A percentile compares a stretch with the other conserved stretches of the same genome.
phyloP scores from a whole-genome alignment of 2,888 invertebrate species.

The Prosapia bicincta region DNA sequence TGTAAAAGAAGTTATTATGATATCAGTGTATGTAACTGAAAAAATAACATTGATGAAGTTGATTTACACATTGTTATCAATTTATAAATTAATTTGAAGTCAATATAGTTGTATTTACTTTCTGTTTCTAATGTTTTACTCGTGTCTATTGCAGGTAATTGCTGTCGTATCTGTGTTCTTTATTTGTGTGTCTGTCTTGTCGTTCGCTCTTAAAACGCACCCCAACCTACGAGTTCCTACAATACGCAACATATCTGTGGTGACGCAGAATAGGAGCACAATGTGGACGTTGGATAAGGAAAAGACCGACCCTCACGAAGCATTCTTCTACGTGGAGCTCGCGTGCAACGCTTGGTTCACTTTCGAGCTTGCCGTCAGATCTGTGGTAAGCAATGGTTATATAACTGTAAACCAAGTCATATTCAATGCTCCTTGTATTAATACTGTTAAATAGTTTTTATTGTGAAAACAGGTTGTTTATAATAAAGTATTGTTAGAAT shows the following conservation, averaged over 20 bases:
- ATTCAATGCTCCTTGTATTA: not conserved
- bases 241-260: conserved; percentile 37
- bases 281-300: conserved; percentile 43
- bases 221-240: conserved; percentile 72
- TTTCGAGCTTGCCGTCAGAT: conserved; percentile 82
- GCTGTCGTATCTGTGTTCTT: conserved; percentile 92
- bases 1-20: no score
- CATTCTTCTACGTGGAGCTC: conserved; percentile 90
- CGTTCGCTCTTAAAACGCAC: conserved; percentile 95
- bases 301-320: conserved; percentile 56
- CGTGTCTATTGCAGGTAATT: conserved; percentile 66
- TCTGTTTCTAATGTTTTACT: no score
- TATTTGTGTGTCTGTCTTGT: conserved; percentile 92
- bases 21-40: no score
- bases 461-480: no score
- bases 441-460: not conserved
- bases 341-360: conserved; percentile 97
- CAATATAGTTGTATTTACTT: no score
- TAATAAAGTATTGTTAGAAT: no score
- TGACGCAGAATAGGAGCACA: conserved; percentile 35
- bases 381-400: conserved; percentile 65
- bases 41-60: no score
- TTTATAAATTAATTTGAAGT: no score
- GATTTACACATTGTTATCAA: no score
- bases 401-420: not conserved